A percentile compares a stretch with the other conserved stretches of the same genome.
Evolutionary conservation across 2,888 invertebrate genomes (phyloP).

Genomic region (Alitta virens): DNA sequence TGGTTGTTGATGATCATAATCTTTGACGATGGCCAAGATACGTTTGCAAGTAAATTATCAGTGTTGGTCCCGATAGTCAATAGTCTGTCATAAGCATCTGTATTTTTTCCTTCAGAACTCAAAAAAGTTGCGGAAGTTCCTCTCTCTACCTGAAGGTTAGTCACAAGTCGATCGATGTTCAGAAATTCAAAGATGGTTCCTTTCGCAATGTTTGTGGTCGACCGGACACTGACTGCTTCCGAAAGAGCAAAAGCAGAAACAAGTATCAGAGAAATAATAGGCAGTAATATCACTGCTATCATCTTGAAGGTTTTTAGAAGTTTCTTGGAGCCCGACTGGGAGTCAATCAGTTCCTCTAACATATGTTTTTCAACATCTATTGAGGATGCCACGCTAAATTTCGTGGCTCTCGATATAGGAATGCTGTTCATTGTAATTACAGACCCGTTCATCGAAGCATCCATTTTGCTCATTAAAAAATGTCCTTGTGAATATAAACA

Average conservation of each 20-base stretch:
- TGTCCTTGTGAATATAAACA: too few relatives aligned
- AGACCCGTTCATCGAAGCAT: too few relatives aligned
- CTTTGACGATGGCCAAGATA: too few relatives aligned
- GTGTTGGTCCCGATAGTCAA: background rate
- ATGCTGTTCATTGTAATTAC: too few relatives aligned
- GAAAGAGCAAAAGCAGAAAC: slow-evolving; percentile 9
- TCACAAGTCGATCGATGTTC: slow-evolving; percentile 15
- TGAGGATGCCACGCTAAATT: too few relatives aligned
- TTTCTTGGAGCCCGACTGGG: background rate
- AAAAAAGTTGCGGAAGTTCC: slow-evolving; percentile 22
- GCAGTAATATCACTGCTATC: slow-evolving; percentile 18
- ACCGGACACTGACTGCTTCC: background rate
- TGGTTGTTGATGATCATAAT: background rate
- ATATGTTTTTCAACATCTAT: too few relatives aligned
- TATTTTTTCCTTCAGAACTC: slow-evolving; percentile 17
- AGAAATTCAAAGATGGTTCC: background rate
- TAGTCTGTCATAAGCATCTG: slow-evolving; percentile 7
- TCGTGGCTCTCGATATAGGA: too few relatives aligned
- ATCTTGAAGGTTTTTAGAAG: slow-evolving; percentile 15
- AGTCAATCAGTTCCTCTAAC: background rate
- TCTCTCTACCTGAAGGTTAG: slow-evolving; percentile 22
- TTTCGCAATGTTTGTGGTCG: slow-evolving; percentile 6
- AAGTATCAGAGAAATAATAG: slow-evolving; percentile 17
- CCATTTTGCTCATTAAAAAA: too few relatives aligned
- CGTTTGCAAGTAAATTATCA: background rate